These are phyloP conservation scores for Tinea trinotella DNA, from an alignment of 2,888 invertebrate genomes.

Conservation along the genomic window DNA sequence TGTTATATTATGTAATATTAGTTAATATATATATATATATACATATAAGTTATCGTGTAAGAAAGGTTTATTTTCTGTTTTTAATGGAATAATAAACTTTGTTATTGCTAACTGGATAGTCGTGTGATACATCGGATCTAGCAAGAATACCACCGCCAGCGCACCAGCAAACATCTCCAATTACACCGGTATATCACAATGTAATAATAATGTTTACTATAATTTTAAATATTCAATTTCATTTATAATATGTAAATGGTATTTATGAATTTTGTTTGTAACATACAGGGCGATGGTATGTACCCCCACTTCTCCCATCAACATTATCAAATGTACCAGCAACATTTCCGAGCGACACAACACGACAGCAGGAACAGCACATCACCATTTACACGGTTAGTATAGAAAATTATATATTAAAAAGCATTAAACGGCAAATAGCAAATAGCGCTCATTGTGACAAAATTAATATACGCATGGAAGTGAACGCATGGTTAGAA, in stretches of 20 bases:
- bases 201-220: conserved; percentile 29
- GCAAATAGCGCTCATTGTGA: too few species aligned
- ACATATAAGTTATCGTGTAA: not conserved
- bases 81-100: conserved; percentile 29
- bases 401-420: not conserved
- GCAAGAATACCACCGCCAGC: conserved; percentile 87
- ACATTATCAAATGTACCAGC: conserved; percentile 67
- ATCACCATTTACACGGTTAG: conserved; percentile 56
- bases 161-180: conserved; percentile 84
- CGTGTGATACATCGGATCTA: conserved; percentile 73
- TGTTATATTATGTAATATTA: conserved; percentile 22
- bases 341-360: conserved; percentile 64
- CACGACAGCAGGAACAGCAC: conserved; percentile 56
- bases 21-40: not conserved
- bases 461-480: too few species aligned
- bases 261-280: not conserved
- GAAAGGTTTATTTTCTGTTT: conserved; percentile 11
- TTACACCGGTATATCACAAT: conserved; percentile 75
- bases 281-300: conserved; percentile 57
- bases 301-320: conserved; percentile 67
- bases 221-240: conserved; percentile 20
- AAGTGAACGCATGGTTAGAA: too few species aligned
- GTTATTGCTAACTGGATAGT: conserved; percentile 71
- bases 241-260: not conserved
- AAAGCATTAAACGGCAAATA: too few species aligned